Conservation (phyloP, 2,113 vertebrate species). For the Lasiurus cinereus region DNA sequence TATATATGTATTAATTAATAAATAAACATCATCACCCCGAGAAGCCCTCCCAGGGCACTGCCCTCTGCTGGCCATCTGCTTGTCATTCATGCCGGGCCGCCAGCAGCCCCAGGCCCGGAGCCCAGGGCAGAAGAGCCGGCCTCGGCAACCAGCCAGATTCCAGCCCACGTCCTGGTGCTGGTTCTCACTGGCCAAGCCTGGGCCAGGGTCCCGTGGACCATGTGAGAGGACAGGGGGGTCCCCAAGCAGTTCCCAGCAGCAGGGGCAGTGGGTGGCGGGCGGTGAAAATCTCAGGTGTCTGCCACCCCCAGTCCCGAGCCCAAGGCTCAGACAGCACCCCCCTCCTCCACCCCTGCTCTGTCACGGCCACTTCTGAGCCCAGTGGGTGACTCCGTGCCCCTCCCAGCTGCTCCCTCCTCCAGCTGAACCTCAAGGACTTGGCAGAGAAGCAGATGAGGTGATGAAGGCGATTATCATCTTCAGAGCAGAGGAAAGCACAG, state of each 20-base stretch:
- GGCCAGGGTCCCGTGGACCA: background rate
- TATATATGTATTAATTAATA: no score
- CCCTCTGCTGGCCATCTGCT: accelerated
- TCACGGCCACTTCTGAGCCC: background rate
- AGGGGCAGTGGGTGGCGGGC: background rate
- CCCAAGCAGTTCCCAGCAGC: no score
- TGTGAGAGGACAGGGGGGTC: background rate
- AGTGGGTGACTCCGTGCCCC: background rate
- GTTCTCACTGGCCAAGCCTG: background rate
- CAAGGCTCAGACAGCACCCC: no score
- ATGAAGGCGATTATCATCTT: background rate
- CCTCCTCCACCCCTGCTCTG: accelerated
- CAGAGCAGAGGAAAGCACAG: background rate
- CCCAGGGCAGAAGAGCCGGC: background rate
- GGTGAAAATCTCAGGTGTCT: background rate
- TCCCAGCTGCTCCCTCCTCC: background rate
- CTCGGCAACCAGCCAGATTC: accelerated
- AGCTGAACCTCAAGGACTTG: background rate
- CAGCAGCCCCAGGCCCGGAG: background rate
- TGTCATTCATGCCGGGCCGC: accelerated
- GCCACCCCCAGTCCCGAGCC: accelerated
- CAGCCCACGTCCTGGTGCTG: background rate
- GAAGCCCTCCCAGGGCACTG: background rate
- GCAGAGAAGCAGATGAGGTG: background rate
- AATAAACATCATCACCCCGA: background rate